phyloP scores from a whole-genome alignment of 1,140 invertebrate species.

The Bacillus rossius region DNA sequence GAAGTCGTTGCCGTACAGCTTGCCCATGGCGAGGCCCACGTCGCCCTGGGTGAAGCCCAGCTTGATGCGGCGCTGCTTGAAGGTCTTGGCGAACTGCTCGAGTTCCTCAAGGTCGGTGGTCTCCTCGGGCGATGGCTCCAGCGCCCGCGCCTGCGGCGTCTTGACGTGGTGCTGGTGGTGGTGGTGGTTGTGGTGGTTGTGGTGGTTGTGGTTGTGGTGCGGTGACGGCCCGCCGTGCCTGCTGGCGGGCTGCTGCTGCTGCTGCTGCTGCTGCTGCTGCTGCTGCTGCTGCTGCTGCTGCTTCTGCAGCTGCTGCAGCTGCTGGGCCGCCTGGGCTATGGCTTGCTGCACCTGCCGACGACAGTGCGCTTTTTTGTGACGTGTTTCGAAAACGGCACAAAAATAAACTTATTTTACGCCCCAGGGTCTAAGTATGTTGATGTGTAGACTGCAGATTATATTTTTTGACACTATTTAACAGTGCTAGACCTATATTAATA shows the following conservation, averaged over 20 bases:
- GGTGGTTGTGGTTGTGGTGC: constrained; percentile 42
- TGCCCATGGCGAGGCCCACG: constrained; percentile 97
- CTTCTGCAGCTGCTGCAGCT: constrained; percentile 72
- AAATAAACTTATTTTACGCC: background rate
- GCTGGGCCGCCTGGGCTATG: constrained; percentile 76
- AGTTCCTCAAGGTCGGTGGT: constrained; percentile 93
- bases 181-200: constrained; percentile 42
- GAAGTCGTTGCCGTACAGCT: constrained; percentile 97
- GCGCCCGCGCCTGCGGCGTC: constrained; percentile 46
- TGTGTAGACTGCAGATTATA: too few relatives aligned
- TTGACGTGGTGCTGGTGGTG: constrained; percentile 44
- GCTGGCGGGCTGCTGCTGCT: constrained; percentile 21
- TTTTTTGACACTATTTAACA: too few relatives aligned
- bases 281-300: constrained; percentile 55
- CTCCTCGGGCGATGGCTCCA: constrained; percentile 82
- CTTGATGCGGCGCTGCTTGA: constrained; percentile 94
- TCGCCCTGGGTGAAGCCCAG: constrained; percentile 98
- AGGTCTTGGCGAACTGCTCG: constrained; percentile 95
- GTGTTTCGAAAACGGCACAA: too few relatives aligned
- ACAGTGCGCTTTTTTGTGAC: constrained; percentile 3
- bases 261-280: constrained; percentile 34
- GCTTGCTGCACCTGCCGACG: constrained; percentile 69
- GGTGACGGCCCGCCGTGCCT: constrained; percentile 28
- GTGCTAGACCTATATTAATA: too few relatives aligned
- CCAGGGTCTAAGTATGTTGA: too few relatives aligned